Conservation (phyloP, 2,888 invertebrate species). For the Acronicta leporina region DNA sequence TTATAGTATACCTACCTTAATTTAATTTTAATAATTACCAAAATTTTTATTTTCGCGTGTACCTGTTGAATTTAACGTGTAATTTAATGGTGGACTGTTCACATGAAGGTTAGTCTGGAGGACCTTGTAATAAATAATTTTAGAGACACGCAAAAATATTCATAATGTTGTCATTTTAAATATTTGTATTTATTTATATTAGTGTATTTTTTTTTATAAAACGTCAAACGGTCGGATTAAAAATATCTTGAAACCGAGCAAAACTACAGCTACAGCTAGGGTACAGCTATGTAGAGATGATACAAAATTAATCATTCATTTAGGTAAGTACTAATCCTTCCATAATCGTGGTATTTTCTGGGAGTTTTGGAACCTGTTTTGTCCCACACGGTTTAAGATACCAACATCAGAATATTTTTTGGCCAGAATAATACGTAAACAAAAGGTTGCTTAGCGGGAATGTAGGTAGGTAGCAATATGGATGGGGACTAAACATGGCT, state of each 20-base stretch:
- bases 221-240: no score
- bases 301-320: background rate
- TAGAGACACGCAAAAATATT: background rate
- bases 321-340: background rate
- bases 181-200: no score
- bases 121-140: slow-evolving; percentile 13
- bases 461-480: slow-evolving; percentile 53
- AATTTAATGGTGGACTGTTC: slow-evolving; percentile 11
- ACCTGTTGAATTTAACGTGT: background rate
- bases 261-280: no score
- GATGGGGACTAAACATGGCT: slow-evolving; percentile 45
- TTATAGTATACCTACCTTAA: no score
- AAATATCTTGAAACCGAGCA: no score
- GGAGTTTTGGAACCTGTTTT: background rate
- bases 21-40: background rate
- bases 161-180: background rate
- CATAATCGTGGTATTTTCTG: background rate
- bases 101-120: background rate
- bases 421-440: slow-evolving; percentile 31
- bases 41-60: slow-evolving; percentile 17
- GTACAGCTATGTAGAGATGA: no score
- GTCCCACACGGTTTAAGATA: background rate
- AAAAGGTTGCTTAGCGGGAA: slow-evolving; percentile 57
- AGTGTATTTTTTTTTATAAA: no score
- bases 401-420: slow-evolving; percentile 2